Percentiles rank a stretch among this genome's conserved stretches.
These are phyloP conservation scores for Smittia sp. DNA, from an alignment of 2,888 invertebrate genomes.

Conservation along the genomic window DNA sequence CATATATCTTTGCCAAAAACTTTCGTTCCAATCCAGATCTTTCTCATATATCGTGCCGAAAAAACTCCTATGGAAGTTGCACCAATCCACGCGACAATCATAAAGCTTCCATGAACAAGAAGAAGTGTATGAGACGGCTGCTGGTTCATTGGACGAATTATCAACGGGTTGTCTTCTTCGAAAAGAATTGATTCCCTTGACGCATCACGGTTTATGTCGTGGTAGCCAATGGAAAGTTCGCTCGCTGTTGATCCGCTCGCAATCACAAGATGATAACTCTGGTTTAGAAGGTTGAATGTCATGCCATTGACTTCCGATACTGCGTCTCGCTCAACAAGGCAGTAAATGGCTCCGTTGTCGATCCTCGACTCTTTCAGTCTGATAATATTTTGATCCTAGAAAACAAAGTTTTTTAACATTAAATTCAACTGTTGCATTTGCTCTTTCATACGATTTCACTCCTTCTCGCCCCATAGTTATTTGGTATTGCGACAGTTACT, in stretches of 20 bases:
- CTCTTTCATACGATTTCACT: slow-evolving; percentile 48
- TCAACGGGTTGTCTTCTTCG: not conserved
- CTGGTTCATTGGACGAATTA: not conserved
- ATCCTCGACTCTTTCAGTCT: slow-evolving; percentile 63
- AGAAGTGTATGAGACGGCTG: slow-evolving; percentile 51
- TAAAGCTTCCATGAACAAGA: slow-evolving; percentile 72
- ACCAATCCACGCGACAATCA: slow-evolving; percentile 79
- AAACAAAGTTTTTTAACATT: slow-evolving; percentile 45
- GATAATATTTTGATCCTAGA: slow-evolving; percentile 64
- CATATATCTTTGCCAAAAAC: slow-evolving; percentile 78
- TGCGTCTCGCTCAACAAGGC: slow-evolving; percentile 69
- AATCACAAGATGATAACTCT: slow-evolving; percentile 68
- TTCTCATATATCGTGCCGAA: slow-evolving; percentile 64
- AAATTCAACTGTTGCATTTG: not conserved
- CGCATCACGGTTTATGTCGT: not conserved
- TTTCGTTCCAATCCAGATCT: slow-evolving; percentile 74
- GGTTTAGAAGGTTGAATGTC: slow-evolving; percentile 62
- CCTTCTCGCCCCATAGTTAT: slow-evolving; percentile 48
- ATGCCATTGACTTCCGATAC: slow-evolving; percentile 62
- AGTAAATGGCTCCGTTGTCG: slow-evolving; percentile 70
- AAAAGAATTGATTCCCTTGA: not conserved
- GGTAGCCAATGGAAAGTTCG: not conserved
- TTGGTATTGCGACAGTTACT: slow-evolving; percentile 62
- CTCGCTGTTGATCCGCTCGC: slow-evolving; percentile 53
- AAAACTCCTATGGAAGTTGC: slow-evolving; percentile 75